phyloP scores from a whole-genome alignment of 2,113 vertebrate genomes.

The Dipodomys ordii region DNA sequence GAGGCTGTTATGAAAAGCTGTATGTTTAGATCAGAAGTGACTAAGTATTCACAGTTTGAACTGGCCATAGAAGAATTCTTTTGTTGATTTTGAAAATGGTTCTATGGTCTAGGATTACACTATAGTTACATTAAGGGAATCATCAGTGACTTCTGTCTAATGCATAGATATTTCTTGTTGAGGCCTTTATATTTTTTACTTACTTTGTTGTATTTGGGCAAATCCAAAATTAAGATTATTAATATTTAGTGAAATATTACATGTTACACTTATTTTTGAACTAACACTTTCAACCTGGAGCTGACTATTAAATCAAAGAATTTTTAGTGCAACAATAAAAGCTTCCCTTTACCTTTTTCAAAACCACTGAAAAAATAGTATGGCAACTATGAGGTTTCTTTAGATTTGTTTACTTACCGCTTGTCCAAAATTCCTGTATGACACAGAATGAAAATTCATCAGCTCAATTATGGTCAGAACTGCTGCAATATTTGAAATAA shows the following conservation, averaged over 20 bases:
- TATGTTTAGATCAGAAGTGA: background rate
- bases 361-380: constrained; percentile 31
- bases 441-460: constrained; percentile 42
- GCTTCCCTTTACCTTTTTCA: constrained; percentile 18
- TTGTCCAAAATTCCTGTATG: constrained; percentile 77
- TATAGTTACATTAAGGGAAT: constrained; percentile 11
- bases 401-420: constrained; percentile 69
- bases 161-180: background rate
- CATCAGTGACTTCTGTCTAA: background rate
- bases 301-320: constrained; percentile 14
- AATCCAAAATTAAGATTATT: constrained; percentile 16
- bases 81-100: background rate
- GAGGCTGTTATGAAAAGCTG: background rate
- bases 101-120: background rate
- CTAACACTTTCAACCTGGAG: constrained; percentile 31
- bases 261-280: constrained; percentile 43
- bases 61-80: background rate
- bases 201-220: constrained; percentile 30
- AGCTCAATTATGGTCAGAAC: constrained; percentile 34
- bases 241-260: constrained; percentile 8
- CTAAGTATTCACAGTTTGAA: background rate
- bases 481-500: rapidly evolving
- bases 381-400: constrained; percentile 10
- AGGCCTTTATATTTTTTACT: background rate
- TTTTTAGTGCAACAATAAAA: background rate